These are phyloP conservation scores for Lasioglossum albipes DNA, from an alignment of 1,140 invertebrate genomes.

Conservation along the genomic window DNA sequence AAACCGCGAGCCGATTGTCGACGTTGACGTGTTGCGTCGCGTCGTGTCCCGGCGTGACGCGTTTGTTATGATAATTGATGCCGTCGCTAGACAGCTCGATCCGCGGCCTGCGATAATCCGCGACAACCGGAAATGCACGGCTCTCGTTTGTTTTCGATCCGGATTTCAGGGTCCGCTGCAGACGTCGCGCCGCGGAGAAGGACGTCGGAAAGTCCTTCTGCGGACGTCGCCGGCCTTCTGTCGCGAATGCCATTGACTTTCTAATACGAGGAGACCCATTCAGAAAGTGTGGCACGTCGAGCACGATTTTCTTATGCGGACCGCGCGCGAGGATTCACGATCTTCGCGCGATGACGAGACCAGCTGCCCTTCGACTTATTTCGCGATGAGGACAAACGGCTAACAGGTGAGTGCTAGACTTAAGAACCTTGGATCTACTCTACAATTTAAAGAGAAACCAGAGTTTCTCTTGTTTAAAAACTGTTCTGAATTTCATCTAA, in stretches of 20 bases:
- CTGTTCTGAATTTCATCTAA: too few species aligned
- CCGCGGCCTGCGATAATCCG: neutral
- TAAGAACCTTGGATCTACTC: too few species aligned
- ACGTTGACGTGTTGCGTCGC: neutral
- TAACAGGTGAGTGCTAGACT: too few species aligned
- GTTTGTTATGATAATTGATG: neutral
- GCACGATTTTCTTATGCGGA: slow-evolving; percentile 3
- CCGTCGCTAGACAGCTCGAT: neutral
- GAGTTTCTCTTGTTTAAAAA: too few species aligned
- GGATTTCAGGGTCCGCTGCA: neutral
- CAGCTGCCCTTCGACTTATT: slow-evolving; percentile 2
- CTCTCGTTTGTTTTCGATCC: too few species aligned
- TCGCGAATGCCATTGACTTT: slow-evolving; percentile 9
- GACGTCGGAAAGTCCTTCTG: neutral
- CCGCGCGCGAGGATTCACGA: neutral
- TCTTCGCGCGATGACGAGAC: neutral
- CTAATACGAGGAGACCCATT: neutral
- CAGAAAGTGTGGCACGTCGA: neutral
- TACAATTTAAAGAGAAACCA: too few species aligned
- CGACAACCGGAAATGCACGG: too few species aligned
- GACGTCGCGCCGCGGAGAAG: neutral
- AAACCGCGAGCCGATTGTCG: neutral
- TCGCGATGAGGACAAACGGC: too few species aligned
- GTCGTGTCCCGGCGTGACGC: too few species aligned
- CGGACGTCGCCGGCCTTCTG: neutral